A percentile compares a stretch with the other conserved stretches of the same genome.
phyloP scores from a whole-genome alignment of 2,797 vertebrate genomes.

The Gallinago nigripennis region DNA sequence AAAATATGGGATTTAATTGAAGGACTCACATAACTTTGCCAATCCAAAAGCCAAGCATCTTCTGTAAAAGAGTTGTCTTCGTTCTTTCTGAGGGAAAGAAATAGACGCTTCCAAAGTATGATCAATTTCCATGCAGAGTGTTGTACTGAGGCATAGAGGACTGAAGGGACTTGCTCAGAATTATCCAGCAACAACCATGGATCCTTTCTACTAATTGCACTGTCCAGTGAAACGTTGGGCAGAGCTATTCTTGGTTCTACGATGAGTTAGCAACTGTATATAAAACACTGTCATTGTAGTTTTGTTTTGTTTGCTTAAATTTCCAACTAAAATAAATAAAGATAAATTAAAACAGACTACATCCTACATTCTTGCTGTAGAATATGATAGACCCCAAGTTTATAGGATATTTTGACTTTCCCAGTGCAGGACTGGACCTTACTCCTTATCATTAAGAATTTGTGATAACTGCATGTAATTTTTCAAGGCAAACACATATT shows the following conservation, averaged over 20 bases:
- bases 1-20: neutral
- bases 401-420: neutral
- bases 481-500: neutral
- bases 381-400: neutral
- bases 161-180: neutral
- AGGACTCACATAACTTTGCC: neutral
- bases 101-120: neutral
- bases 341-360: neutral
- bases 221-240: neutral
- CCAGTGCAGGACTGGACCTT: neutral
- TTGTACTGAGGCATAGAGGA: neutral
- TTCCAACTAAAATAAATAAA: neutral
- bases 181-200: neutral
- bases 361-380: neutral
- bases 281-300: neutral
- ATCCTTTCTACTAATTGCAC: neutral
- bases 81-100: neutral
- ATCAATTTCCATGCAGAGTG: neutral
- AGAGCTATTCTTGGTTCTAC: neutral
- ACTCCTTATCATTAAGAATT: neutral
- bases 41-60: neutral
- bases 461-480: neutral
- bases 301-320: neutral
- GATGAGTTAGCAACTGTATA: neutral
- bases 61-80: neutral